Conservation (phyloP, 2,113 vertebrate species). For the Aptenodytes forsteri region DNA sequence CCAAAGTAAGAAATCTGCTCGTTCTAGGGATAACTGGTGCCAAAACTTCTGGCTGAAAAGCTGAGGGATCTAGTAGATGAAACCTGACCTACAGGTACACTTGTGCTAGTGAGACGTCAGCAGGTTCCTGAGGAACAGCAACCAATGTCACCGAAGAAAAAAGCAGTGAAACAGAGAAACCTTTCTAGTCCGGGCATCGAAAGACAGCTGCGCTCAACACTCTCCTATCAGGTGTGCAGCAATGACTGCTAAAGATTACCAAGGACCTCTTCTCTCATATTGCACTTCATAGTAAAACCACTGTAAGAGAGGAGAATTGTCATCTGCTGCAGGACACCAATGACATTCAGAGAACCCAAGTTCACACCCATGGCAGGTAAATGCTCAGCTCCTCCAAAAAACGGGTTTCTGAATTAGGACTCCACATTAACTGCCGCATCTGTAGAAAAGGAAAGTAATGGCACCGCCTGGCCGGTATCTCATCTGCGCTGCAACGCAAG, state of each 20-base stretch:
- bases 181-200: not conserved
- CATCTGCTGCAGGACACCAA: fast-evolving
- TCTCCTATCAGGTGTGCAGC: not conserved
- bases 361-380: not conserved
- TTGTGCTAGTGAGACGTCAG: not conserved
- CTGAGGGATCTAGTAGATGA: not conserved
- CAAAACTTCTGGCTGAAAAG: not conserved
- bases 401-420: not conserved
- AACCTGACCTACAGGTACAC: not conserved
- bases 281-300: not conserved
- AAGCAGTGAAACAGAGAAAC: not conserved
- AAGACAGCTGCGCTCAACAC: not conserved
- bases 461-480: not conserved
- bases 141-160: not conserved
- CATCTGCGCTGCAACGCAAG: fast-evolving
- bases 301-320: not conserved
- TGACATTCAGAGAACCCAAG: fast-evolving
- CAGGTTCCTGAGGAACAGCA: not conserved
- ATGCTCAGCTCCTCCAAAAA: not conserved
- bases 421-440: fast-evolving
- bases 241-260: not conserved
- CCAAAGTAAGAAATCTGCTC: not conserved
- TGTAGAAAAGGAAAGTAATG: not conserved
- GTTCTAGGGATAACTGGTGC: not conserved
- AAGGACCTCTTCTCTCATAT: not conserved